These are phyloP conservation scores for Nomada lathburiana DNA, from an alignment of 2,888 invertebrate genomes.

Conservation along the genomic window DNA sequence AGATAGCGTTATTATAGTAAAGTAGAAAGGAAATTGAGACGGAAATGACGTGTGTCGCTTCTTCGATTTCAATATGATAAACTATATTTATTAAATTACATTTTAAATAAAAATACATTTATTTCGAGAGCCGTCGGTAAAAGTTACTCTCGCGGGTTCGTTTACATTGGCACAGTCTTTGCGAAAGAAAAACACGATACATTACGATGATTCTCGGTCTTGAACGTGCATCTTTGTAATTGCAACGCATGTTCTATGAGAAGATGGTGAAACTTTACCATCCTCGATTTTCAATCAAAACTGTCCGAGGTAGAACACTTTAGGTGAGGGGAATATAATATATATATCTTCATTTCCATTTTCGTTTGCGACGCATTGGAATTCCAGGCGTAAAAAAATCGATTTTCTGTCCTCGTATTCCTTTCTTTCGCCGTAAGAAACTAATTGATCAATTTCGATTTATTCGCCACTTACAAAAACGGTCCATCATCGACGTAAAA, in stretches of 20 bases:
- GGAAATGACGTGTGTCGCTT: not conserved
- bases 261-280: slow-evolving; percentile 10
- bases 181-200: slow-evolving; percentile 23
- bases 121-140: slow-evolving; percentile 30
- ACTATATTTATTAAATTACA: slow-evolving; percentile 44
- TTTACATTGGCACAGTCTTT: slow-evolving; percentile 48
- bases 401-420: not conserved
- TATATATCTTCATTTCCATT: not conserved
- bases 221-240: not conserved
- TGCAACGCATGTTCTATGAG: not conserved
- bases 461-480: not conserved
- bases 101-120: slow-evolving; percentile 60
- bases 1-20: too few species aligned
- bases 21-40: too few species aligned
- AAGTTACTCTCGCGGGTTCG: slow-evolving; percentile 26
- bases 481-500: slow-evolving; percentile 3
- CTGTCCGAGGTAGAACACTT: slow-evolving; percentile 26
- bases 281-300: not conserved
- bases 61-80: slow-evolving; percentile 16
- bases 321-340: slow-evolving; percentile 8
- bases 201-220: slow-evolving; percentile 11
- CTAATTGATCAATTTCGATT: not conserved
- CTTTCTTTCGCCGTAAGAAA: not conserved
- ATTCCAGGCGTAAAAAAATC: not conserved
- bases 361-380: not conserved